These are phyloP conservation scores for Triplophysa yarkandensis DNA, from an alignment of 2,797 vertebrate genomes.

Conservation along the genomic window DNA sequence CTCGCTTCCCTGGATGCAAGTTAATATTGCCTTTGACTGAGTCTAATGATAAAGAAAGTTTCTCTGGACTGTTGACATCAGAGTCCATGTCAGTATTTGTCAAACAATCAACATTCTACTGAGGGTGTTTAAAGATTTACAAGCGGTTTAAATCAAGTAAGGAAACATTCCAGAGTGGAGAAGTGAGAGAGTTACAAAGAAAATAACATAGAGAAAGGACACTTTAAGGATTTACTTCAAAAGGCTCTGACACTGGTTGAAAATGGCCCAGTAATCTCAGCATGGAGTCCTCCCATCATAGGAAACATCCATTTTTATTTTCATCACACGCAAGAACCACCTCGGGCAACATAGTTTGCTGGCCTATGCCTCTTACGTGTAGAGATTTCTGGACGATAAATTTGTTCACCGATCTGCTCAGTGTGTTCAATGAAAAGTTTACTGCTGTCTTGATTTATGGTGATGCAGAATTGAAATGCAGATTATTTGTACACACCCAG, in stretches of 20 bases:
- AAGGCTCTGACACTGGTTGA: constrained; percentile 16
- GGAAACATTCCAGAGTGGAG: not conserved
- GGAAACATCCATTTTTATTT: constrained; percentile 32
- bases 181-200: constrained; percentile 17
- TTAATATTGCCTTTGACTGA: constrained; percentile 4
- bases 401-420: constrained; percentile 31
- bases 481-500: constrained; percentile 49
- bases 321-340: constrained; percentile 41
- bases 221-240: constrained; percentile 26
- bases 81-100: constrained; percentile 1
- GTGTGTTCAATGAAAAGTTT: constrained; percentile 7
- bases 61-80: not conserved
- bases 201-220: not conserved
- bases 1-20: not conserved
- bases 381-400: constrained; percentile 31
- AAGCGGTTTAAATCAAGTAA: not conserved
- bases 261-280: constrained; percentile 28
- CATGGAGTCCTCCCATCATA: constrained; percentile 7
- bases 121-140: constrained; percentile 2
- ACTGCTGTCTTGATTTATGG: constrained; percentile 38
- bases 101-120: not conserved
- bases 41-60: not conserved
- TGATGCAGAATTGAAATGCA: constrained; percentile 50
- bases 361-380: constrained; percentile 17
- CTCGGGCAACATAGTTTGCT: constrained; percentile 26